Conservation (phyloP, 2,888 invertebrate species). For the Erpobdella octoculata region DNA sequence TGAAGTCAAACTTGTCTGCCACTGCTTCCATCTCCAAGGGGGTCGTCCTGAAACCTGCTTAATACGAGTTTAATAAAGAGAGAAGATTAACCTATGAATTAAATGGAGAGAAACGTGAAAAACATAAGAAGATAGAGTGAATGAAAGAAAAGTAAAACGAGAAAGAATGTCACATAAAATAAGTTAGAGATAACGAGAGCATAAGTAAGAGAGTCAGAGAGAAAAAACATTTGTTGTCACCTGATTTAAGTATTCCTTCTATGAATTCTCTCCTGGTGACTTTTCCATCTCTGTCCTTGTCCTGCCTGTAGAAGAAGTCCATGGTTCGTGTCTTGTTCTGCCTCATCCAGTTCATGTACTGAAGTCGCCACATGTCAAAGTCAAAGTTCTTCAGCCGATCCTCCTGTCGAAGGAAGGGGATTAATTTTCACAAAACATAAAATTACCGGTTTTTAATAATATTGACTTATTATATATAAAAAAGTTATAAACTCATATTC, state of each 20-base stretch:
- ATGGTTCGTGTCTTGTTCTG: conserved; percentile 96
- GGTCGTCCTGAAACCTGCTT: conserved; percentile 89
- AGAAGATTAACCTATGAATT: no score
- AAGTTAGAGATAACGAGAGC: no score
- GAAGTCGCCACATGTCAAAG: conserved; percentile 97
- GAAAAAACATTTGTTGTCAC: no score
- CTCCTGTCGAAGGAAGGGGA: conserved; percentile 55
- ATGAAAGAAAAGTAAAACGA: neutral
- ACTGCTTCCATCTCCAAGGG: conserved; percentile 96
- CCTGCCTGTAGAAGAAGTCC: conserved; percentile 96
- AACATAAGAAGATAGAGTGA: neutral
- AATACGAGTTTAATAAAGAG: no score
- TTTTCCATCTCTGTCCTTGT: conserved; percentile 91
- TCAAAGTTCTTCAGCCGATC: conserved; percentile 96
- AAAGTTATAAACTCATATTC: no score
- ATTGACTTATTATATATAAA: no score
- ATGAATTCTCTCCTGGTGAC: conserved; percentile 93
- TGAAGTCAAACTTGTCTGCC: conserved; percentile 91
- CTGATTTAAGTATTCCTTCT: conserved; percentile 69
- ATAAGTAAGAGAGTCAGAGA: no score
- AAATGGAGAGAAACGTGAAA: neutral
- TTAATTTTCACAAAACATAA: no score
- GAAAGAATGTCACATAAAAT: neutral
- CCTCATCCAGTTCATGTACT: conserved; percentile 97
- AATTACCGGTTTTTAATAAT: no score